These are phyloP conservation scores for Sinonovacula constricta DNA, from an alignment of 1,140 invertebrate genomes.

Conservation along the genomic window DNA sequence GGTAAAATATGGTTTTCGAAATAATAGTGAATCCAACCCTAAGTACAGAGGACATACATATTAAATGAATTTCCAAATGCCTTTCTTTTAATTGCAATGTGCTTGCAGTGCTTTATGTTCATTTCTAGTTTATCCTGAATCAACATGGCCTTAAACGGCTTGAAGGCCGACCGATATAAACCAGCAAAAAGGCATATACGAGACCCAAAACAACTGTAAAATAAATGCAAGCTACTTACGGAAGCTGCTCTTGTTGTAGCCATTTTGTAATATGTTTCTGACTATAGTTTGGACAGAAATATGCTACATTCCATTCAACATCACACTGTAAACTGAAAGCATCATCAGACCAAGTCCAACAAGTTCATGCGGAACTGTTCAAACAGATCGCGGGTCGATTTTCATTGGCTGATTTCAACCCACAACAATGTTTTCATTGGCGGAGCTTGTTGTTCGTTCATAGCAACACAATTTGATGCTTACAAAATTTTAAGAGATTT, in stretches of 20 bases:
- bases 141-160: background rate
- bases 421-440: constrained; percentile 66
- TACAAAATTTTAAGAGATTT: no score
- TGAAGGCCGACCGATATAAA: background rate
- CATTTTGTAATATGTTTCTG: constrained; percentile 20
- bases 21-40: no score
- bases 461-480: no score
- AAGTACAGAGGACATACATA: no score
- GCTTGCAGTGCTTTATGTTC: background rate
- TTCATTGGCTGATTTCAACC: constrained; percentile 55
- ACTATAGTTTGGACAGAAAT: constrained; percentile 52
- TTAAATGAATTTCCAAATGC: background rate
- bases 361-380: constrained; percentile 56
- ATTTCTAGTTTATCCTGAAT: constrained; percentile 2
- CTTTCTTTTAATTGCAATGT: background rate
- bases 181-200: no score
- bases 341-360: constrained; percentile 48
- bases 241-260: constrained; percentile 60
- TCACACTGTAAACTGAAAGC: constrained; percentile 53
- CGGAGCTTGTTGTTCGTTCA: constrained; percentile 48
- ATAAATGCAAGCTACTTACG: constrained; percentile 52
- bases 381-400: constrained; percentile 61
- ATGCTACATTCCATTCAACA: constrained; percentile 18
- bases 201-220: no score
- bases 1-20: no score